Evolutionary conservation across 1,140 invertebrate genomes (phyloP).

Genomic region (Lepidotrigona ventralis): DNA sequence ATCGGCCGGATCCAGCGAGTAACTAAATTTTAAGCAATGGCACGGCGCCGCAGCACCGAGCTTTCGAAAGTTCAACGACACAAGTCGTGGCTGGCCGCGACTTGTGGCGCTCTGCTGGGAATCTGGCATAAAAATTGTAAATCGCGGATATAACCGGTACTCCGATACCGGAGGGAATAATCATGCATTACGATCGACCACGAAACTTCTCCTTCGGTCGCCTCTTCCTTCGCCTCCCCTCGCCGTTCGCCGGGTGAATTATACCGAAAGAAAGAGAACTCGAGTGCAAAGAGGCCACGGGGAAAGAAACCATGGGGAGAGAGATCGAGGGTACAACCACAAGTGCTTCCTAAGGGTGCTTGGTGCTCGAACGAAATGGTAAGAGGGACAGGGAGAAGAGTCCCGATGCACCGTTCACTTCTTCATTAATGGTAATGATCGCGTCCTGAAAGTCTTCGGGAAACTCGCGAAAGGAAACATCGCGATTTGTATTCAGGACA

Average conservation of each 20-base stretch:
- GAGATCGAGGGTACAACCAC: background rate
- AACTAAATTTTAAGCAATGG: slow-evolving; percentile 49
- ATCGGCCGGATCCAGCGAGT: slow-evolving; percentile 36
- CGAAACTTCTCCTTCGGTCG: slow-evolving; percentile 55
- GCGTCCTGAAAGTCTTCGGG: slow-evolving; percentile 61
- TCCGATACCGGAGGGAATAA: slow-evolving; percentile 58
- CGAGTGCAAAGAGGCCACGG: too few relatives aligned
- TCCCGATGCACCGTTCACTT: slow-evolving; percentile 43
- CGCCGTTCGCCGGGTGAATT: background rate
- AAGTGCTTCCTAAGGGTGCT: background rate
- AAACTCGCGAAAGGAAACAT: slow-evolving; percentile 69
- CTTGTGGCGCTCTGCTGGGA: slow-evolving; percentile 19
- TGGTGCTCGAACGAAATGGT: background rate
- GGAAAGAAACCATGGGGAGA: background rate
- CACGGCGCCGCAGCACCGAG: slow-evolving; percentile 41
- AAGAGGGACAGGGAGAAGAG: background rate
- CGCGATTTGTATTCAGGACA: slow-evolving; percentile 75
- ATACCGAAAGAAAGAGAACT: slow-evolving; percentile 11
- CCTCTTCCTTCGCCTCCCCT: too few relatives aligned
- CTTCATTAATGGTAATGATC: slow-evolving; percentile 78
- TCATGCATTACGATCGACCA: slow-evolving; percentile 64
- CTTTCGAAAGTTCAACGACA: slow-evolving; percentile 60
- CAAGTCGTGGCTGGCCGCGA: slow-evolving; percentile 1
- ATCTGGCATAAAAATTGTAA: slow-evolving; percentile 61
- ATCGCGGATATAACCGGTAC: slow-evolving; percentile 48